Evolutionary conservation across 2,888 invertebrate species (phyloP).

Genomic region (Apamea anceps): DNA sequence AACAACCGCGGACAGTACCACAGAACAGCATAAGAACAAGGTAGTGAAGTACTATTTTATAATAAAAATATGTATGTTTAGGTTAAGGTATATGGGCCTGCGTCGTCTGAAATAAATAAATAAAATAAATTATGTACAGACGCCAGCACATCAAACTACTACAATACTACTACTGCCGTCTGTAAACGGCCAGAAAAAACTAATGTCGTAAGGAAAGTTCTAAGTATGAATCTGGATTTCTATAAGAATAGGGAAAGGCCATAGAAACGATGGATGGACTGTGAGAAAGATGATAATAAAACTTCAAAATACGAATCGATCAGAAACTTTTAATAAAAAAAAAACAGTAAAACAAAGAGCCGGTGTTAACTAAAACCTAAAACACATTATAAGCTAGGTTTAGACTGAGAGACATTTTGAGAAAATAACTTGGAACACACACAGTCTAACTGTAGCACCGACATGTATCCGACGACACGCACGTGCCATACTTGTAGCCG

Average conservation of each 20-base stretch:
- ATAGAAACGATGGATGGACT: not conserved
- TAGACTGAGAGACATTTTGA: not conserved
- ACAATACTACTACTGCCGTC: too few species aligned
- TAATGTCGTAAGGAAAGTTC: not conserved
- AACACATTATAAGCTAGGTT: slow-evolving; percentile 10
- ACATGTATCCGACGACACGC: slow-evolving; percentile 36
- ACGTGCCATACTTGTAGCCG: slow-evolving; percentile 55
- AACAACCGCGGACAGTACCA: too few species aligned
- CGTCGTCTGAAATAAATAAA: too few species aligned
- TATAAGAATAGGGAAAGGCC: not conserved
- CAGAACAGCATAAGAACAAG: too few species aligned
- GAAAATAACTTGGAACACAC: not conserved
- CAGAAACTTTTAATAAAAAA: slow-evolving; percentile 2
- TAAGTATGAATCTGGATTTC: not conserved
- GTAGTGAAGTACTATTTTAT: too few species aligned
- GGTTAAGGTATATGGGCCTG: too few species aligned
- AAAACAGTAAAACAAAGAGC: not conserved
- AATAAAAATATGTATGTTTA: too few species aligned
- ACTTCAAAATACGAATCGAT: slow-evolving; percentile 4
- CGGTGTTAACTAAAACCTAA: not conserved
- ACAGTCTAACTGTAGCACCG: slow-evolving; percentile 35
- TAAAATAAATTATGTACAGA: too few species aligned
- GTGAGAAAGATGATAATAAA: not conserved
- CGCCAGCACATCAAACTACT: too few species aligned
- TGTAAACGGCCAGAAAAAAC: too few species aligned